Evolutionary conservation across 2,888 invertebrate species (phyloP), one percentile per base, ranked within the genome.

Genomic region (Pollenia griseotomentosa): DNA sequence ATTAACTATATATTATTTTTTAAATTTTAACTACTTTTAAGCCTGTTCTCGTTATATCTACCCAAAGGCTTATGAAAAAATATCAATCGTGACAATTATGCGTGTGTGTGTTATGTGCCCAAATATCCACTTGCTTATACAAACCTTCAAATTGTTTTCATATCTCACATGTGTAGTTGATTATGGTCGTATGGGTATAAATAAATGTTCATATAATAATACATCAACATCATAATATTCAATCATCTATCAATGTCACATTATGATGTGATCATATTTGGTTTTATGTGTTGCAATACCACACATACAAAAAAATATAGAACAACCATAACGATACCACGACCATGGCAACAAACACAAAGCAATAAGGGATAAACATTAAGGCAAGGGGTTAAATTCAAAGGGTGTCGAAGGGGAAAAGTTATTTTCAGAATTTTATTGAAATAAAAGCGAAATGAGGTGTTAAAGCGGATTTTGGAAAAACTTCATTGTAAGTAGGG

Each of bases 241-340:
- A 89, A 90, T 92, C 93, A 93, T 93, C 92, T 91, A 93, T 93
- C 93, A 93, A 93, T 92, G 93, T 93, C 93, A 93, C 91, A 93
- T 93, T 93, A 93, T 93, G 93, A 92, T 92, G 93, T 92, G 93
- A 93, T 93, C 93, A 93, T 93, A 93, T 93, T 92, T 91, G 92
- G 92, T 92, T 93, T 93, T 92, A 92, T 92, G 59, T 75, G 91
- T 91, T 91, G 89, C 91, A 90, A 86, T 71, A 59, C 46, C 33
- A 59, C 12, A 23, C 7, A 51, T 48, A 12, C 33, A 44, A 10
- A 16, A 53, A 19, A 48, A 14, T 68, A 80, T 63, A 61, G 80
- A 85, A 73, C 75, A 86, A 89, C 66, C 71, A 87, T 81, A 71
- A 83, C 19, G 71, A 23, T 71, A 87, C 78, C 66, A 83, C 33